Evolutionary conservation across 1,140 invertebrate genomes (phyloP).

Genomic region (Zelostemma sp.): DNA sequence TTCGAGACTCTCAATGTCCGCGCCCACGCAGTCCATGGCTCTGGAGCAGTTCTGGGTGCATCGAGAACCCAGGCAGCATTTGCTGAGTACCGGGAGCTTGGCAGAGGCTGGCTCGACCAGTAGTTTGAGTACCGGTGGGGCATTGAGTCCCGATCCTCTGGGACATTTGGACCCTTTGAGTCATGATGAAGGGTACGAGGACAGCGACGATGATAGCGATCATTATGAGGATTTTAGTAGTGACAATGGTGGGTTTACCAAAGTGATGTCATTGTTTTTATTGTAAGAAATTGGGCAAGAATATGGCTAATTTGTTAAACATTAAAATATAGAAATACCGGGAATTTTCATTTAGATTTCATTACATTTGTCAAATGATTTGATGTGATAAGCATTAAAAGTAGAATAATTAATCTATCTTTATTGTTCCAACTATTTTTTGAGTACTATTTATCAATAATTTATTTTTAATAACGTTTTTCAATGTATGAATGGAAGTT

Average conservation of each 20-base stretch:
- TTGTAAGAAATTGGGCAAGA: too few species aligned
- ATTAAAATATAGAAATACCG: too few species aligned
- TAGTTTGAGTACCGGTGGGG: conserved; percentile 85
- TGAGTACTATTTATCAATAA: not conserved
- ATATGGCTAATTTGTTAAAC: too few species aligned
- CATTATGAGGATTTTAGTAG: conserved; percentile 85
- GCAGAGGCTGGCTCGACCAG: conserved; percentile 86
- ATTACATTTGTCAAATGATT: too few species aligned
- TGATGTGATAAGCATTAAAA: too few species aligned
- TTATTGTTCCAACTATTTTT: too few species aligned
- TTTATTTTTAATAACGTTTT: too few species aligned
- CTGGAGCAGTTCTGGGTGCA: conserved; percentile 87
- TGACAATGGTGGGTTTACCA: conserved; percentile 77
- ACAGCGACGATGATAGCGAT: conserved; percentile 83
- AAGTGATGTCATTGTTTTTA: too few species aligned
- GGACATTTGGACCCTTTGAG: conserved; percentile 82
- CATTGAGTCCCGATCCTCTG: conserved; percentile 80
- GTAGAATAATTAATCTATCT: too few species aligned
- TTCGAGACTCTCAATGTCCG: conserved; percentile 83
- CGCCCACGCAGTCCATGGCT: conserved; percentile 82
- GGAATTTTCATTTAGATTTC: too few species aligned
- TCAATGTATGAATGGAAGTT: too few species aligned
- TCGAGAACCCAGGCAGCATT: conserved; percentile 85
- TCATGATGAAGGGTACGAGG: conserved; percentile 82
- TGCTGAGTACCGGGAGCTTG: conserved; percentile 87